Percentiles rank a stretch among this genome's conserved stretches.
Evolutionary conservation across 2,113 vertebrate genomes (phyloP).

Genomic region (Columba livia): DNA sequence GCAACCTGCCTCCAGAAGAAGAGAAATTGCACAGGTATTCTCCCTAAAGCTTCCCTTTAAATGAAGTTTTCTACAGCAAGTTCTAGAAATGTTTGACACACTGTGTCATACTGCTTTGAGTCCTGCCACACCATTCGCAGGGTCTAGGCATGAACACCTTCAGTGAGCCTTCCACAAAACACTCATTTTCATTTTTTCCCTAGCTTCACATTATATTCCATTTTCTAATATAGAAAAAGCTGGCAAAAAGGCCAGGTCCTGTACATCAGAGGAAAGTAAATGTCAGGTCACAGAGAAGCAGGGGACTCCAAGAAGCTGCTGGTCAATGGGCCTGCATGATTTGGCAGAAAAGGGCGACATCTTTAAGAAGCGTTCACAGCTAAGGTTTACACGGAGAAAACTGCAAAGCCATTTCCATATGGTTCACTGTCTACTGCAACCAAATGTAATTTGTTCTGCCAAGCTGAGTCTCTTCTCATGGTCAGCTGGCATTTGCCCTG

Average conservation of each 20-base stretch:
- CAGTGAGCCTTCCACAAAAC: not conserved
- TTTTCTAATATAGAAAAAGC: not conserved
- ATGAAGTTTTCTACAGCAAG: not conserved
- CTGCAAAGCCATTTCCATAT: not conserved
- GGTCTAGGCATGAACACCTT: not conserved
- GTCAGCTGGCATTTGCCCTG: not conserved
- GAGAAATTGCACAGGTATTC: not conserved
- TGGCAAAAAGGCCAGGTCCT: not conserved
- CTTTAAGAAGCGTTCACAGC: not conserved
- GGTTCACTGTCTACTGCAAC: not conserved
- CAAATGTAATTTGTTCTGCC: not conserved
- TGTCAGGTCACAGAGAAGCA: not conserved
- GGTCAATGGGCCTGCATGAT: not conserved
- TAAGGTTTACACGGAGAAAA: not conserved
- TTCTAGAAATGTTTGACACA: not conserved
- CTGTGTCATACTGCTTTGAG: not conserved
- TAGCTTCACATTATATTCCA: not conserved
- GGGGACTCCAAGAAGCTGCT: not conserved
- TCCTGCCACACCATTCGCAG: accelerated
- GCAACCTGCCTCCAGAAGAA: not conserved
- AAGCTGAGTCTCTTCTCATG: not conserved
- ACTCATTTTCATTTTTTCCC: not conserved
- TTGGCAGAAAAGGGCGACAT: not conserved
- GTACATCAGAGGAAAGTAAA: not conserved
- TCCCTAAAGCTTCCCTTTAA: not conserved